Evolutionary conservation across 2,888 invertebrate species (phyloP), one percentile per base, ranked within the genome.

Genomic region (Acleris holmiana): DNA sequence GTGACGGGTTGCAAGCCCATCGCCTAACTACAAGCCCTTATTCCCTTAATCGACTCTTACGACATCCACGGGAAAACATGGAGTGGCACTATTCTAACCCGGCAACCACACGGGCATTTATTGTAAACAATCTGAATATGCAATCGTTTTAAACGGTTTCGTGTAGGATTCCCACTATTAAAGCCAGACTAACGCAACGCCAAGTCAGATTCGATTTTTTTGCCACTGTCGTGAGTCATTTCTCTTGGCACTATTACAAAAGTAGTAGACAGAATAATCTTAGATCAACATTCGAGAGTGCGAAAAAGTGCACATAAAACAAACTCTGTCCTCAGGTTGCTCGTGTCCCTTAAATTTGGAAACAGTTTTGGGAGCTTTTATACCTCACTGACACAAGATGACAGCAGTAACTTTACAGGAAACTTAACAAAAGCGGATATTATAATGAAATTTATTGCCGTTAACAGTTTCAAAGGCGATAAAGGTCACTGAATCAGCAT

Each of bases 401-500:
- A 35, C 13, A 35, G 35, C 35, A 35, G 44, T 44, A 44, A 6
- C 15, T n/a, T 44, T 44, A 0, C 1, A 6, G 15, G 41, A 6
- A 41, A 44, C 18, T 51, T 19, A n/a, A 35, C 29, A 40, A 18
- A 40, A 40, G 40, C 55, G n/a, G 5, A 10, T 23, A 44, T 8
- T 23, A 44, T 8, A 55, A 23, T n/a, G 5, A 17, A 15, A 23
- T 21, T 17, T 40, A 48, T 18, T n/a, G 18, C 58, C 29, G 53
- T 59, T 48, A 48, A 58, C 40, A 48, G 18, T 47, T 40, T 53
- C 25, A 51, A 46, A 53, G 53, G 25, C 25, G 58, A 48, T 23
- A 58, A 59, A 59, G 53, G 58, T 48, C 57, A 50, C 21, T 53
- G 47, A 80, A 77, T 80, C 82, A 86, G 80, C 79, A 78, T 77